phyloP scores from a whole-genome alignment of 2,888 invertebrate species.

The Tetrapedia diversipes region DNA sequence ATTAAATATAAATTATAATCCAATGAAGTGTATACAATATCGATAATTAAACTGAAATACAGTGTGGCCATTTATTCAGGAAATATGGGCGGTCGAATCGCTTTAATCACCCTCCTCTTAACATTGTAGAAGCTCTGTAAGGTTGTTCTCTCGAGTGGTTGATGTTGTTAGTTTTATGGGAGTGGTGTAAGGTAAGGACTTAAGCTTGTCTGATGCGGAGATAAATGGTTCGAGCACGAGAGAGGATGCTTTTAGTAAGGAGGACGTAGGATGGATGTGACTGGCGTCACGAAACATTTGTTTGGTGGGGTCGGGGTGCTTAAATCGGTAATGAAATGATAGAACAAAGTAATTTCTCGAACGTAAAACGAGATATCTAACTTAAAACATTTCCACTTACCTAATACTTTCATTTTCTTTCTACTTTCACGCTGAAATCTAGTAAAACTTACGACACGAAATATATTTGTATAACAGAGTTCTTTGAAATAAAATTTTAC shows the following conservation, averaged over 20 bases:
- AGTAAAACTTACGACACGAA: too few species aligned
- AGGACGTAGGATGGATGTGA: conserved; percentile 33
- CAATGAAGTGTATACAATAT: too few species aligned
- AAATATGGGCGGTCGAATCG: neutral
- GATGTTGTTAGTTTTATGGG: conserved; percentile 17
- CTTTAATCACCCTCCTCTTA: neutral
- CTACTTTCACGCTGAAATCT: too few species aligned
- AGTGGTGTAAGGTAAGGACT: conserved; percentile 1
- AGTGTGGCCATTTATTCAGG: too few species aligned
- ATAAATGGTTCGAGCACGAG: conserved; percentile 35
- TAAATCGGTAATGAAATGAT: conserved; percentile 23
- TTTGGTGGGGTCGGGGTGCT: conserved; percentile 10
- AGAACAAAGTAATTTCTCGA: conserved; percentile 1
- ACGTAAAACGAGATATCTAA: neutral
- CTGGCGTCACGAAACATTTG: conserved; percentile 37
- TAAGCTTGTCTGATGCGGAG: conserved; percentile 16
- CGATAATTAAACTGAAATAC: too few species aligned
- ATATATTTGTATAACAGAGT: too few species aligned
- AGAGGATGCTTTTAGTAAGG: conserved; percentile 30
- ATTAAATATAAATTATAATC: too few species aligned
- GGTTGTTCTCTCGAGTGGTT: neutral
- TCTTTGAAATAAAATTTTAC: too few species aligned
- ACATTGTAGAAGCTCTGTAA: neutral
- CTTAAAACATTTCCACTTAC: neutral
- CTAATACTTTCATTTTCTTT: neutral